phyloP scores from a whole-genome alignment of 2,113 vertebrate species.

The Hyaena hyaena region DNA sequence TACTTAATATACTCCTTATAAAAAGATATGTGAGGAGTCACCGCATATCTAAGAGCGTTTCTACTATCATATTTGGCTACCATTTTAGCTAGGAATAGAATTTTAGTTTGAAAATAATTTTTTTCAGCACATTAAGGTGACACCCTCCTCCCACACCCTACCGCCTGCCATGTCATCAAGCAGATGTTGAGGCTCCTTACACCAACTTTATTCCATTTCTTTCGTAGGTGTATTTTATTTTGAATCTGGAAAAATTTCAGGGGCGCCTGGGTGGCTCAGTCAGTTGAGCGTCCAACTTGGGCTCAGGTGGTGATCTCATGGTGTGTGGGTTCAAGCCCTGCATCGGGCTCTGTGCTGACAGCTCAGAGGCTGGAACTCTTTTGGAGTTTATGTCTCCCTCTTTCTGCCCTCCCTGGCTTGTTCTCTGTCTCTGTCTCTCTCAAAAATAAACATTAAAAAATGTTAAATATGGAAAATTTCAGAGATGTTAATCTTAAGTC shows the following conservation, averaged over 20 bases:
- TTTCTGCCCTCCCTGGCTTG: too few species aligned
- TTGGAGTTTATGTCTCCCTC: too few species aligned
- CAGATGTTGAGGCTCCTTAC: not conserved
- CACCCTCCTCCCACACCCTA: accelerated
- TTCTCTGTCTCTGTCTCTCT: too few species aligned
- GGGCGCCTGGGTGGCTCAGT: too few species aligned
- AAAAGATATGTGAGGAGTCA: not conserved
- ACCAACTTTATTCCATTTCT: not conserved
- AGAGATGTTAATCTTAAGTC: not conserved
- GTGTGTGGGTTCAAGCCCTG: too few species aligned
- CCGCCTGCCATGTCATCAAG: too few species aligned
- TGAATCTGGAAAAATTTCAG: not conserved
- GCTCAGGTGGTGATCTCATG: too few species aligned
- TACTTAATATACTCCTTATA: not conserved
- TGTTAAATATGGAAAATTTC: too few species aligned
- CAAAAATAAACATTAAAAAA: too few species aligned
- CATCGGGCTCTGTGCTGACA: too few species aligned
- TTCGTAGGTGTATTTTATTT: not conserved
- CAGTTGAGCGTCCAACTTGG: too few species aligned
- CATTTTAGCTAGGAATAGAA: slow-evolving; percentile 1
- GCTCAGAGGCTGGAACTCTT: too few species aligned
- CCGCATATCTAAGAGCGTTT: not conserved
- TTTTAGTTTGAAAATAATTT: slow-evolving; percentile 37
- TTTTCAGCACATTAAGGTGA: not conserved
- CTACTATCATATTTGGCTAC: not conserved